Percentiles rank a stretch among this genome's conserved stretches.
These are phyloP conservation scores for Paramuricea clavata DNA, from an alignment of 92 coral and sea anemone genomes.

Conservation along the genomic window DNA sequence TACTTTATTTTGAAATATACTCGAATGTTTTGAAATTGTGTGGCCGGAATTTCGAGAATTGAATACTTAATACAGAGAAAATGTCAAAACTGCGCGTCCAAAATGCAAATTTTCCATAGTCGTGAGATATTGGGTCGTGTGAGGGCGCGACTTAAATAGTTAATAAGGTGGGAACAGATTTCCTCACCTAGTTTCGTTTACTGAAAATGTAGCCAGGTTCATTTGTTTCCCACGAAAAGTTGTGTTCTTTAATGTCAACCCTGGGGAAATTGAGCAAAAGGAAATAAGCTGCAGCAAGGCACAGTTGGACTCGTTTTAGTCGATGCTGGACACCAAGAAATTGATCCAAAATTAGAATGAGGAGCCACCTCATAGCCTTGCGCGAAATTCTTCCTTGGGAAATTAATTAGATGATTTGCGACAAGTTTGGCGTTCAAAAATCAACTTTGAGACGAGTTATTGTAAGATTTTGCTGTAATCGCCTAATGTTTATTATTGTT, in stretches of 20 bases:
- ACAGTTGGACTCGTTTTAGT: slow-evolving; percentile 8
- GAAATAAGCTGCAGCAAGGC: slow-evolving; percentile 8
- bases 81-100: not conserved
- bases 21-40: not conserved
- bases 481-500: slow-evolving; percentile 17
- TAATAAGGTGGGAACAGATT: not conserved
- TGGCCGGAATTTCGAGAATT: not conserved
- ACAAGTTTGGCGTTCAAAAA: not conserved
- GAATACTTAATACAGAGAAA: not conserved
- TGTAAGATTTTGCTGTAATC: not conserved
- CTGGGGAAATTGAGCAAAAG: not conserved
- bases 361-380: not conserved
- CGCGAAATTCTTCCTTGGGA: too few species aligned
- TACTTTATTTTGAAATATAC: not conserved
- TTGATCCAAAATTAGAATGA: slow-evolving; percentile 14
- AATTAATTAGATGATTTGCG: too few species aligned
- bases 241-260: slow-evolving; percentile 24
- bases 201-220: not conserved
- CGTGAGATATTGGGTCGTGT: too few species aligned
- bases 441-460: not conserved
- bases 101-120: not conserved
- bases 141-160: too few species aligned
- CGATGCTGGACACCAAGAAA: not conserved
- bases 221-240: slow-evolving; percentile 30
- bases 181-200: not conserved